Percentiles rank a stretch among this genome's conserved stretches.
Conservation (phyloP, 2,888 invertebrate genomes). For the Bombyx huttoni region DNA sequence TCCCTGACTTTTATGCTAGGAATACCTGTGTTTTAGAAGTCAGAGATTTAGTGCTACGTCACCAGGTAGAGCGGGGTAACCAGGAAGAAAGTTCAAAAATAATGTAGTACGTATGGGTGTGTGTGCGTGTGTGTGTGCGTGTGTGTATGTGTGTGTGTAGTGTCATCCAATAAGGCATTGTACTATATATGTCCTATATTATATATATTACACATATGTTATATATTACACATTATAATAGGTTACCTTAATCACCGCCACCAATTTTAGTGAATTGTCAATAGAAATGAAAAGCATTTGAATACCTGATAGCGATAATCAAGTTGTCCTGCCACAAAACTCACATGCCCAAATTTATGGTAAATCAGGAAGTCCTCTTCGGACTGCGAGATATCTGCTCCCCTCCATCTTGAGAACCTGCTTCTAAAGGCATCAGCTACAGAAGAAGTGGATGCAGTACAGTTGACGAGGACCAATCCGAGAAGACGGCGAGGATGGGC, state of each 20-base stretch:
- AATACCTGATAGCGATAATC: slow-evolving; percentile 54
- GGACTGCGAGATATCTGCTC: slow-evolving; percentile 87
- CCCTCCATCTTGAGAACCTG: slow-evolving; percentile 88
- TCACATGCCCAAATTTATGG: slow-evolving; percentile 93
- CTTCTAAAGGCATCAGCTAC: slow-evolving; percentile 89
- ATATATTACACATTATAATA: too few species aligned
- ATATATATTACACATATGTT: too few species aligned
- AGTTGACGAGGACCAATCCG: slow-evolving; percentile 88
- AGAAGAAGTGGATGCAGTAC: slow-evolving; percentile 88
- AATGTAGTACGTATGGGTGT: too few species aligned
- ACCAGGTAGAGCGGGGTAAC: too few species aligned
- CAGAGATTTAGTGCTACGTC: too few species aligned
- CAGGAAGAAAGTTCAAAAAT: too few species aligned
- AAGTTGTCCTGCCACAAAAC: slow-evolving; percentile 54
- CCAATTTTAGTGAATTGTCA: slow-evolving; percentile 28
- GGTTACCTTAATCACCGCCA: slow-evolving; percentile 1
- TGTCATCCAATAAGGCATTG: too few species aligned
- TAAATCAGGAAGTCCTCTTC: slow-evolving; percentile 90
- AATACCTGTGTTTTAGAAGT: too few species aligned
- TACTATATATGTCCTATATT: too few species aligned
- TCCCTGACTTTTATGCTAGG: too few species aligned
- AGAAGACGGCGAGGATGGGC: slow-evolving; percentile 83
- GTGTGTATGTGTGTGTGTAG: too few species aligned
- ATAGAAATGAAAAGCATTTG: slow-evolving; percentile 29
- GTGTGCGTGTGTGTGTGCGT: too few species aligned